phyloP scores from a whole-genome alignment of 2,888 invertebrate genomes.

The Melinaea marsaeus region DNA sequence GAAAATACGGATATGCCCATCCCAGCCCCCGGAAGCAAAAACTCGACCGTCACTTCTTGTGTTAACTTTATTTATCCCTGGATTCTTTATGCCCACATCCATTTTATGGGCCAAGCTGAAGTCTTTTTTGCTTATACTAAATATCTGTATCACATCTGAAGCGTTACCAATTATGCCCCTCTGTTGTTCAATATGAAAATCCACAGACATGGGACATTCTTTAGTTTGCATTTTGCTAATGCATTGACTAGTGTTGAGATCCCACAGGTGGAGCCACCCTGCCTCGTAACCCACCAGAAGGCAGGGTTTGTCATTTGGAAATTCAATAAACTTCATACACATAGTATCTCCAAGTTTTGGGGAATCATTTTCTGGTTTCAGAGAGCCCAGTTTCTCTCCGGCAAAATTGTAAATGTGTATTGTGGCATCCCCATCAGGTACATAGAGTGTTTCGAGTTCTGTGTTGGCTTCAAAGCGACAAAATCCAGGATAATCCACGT shows the following conservation, averaged over 20 bases:
- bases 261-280: conserved; percentile 85
- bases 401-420: conserved; percentile 72
- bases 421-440: conserved; percentile 80
- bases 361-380: conserved; percentile 53
- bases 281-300: conserved; percentile 85
- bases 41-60: conserved; percentile 84
- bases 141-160: conserved; percentile 80
- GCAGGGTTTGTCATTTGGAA: conserved; percentile 69
- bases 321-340: conserved; percentile 77
- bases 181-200: conserved; percentile 81
- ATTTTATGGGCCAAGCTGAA: conserved; percentile 76
- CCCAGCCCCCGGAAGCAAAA: conserved; percentile 86
- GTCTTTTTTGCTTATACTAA: conserved; percentile 76
- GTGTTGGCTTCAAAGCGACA: conserved; percentile 82
- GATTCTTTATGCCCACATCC: conserved; percentile 83
- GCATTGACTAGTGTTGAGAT: conserved; percentile 79
- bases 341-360: conserved; percentile 80
- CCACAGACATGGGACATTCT: conserved; percentile 83
- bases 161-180: conserved; percentile 83
- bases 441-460: conserved; percentile 80
- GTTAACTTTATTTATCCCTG: conserved; percentile 83
- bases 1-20: conserved; percentile 84
- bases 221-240: conserved; percentile 77
- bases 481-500: conserved; percentile 83
- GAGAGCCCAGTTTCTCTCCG: conserved; percentile 60